These are phyloP conservation scores for Parus major DNA, from an alignment of 2,113 vertebrate species.

Conservation along the genomic window DNA sequence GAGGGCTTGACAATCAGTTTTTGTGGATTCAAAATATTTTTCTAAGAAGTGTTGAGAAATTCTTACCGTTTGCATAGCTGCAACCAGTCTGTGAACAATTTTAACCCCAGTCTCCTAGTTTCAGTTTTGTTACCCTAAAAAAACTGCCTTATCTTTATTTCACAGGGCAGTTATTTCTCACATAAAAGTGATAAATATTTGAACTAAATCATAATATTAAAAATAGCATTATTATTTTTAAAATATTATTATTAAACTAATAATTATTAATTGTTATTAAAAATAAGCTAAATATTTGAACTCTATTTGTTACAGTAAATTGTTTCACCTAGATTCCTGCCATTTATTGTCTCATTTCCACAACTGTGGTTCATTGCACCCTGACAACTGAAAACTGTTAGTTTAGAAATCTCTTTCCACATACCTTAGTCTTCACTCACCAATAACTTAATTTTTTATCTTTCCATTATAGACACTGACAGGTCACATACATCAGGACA, in stretches of 20 bases:
- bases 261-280: too few relatives aligned
- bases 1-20: not conserved
- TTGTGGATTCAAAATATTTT: not conserved
- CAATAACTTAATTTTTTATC: not conserved
- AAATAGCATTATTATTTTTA: too few relatives aligned
- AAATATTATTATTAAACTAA: too few relatives aligned
- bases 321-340: not conserved
- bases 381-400: not conserved
- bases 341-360: not conserved
- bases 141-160: not conserved
- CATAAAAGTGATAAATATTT: not conserved
- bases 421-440: not conserved
- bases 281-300: not conserved
- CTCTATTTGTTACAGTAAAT: not conserved
- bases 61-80: not conserved
- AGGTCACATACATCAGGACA: slow-evolving; percentile 17
- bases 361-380: not conserved
- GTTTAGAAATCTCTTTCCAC: slow-evolving; percentile 32
- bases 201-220: not conserved
- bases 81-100: not conserved
- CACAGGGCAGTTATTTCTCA: not conserved
- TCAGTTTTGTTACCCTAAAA: not conserved
- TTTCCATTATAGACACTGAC: not conserved
- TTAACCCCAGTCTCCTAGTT: not conserved
- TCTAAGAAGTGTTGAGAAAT: not conserved